A percentile compares a stretch with the other conserved stretches of the same genome.
Conservation (phyloP, 2,113 vertebrate species). For the Notechis scutatus region DNA sequence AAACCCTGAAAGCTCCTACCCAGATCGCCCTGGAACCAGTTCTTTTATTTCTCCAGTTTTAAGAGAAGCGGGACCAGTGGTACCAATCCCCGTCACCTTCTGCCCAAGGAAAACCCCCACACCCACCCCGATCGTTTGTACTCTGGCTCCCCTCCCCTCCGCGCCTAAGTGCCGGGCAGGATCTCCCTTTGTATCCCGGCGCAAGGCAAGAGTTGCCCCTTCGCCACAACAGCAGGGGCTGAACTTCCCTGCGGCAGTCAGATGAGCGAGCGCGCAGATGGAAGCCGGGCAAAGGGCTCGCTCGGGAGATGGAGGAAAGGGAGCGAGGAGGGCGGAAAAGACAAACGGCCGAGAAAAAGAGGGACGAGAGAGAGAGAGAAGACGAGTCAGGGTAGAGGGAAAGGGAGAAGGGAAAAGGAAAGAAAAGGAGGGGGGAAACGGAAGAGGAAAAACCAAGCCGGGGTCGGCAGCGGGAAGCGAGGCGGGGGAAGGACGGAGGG, state of each 20-base stretch:
- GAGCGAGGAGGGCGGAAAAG: no score
- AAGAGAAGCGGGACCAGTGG: not conserved
- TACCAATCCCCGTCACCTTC: not conserved
- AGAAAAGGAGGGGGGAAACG: rapidly evolving
- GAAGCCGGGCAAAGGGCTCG: not conserved
- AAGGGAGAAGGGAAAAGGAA: rapidly evolving
- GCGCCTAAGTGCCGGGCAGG: not conserved
- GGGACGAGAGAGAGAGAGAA: no score
- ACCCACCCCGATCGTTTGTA: not conserved
- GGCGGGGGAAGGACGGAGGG: not conserved
- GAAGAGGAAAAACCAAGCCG: not conserved
- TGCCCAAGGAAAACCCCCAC: not conserved
- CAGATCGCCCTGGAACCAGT: not conserved
- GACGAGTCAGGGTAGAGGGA: rapidly evolving
- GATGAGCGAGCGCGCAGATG: not conserved
- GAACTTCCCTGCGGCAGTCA: not conserved
- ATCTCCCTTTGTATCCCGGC: not conserved
- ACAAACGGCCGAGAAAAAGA: no score
- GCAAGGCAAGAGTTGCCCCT: not conserved
- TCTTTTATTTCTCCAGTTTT: not conserved
- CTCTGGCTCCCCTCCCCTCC: not conserved
- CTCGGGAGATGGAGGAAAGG: not conserved
- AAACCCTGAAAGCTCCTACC: not conserved
- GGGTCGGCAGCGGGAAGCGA: no score
- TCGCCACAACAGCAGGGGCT: not conserved